Conservation (phyloP, 2,888 invertebrate genomes). For the Steinernema scapterisci region DNA sequence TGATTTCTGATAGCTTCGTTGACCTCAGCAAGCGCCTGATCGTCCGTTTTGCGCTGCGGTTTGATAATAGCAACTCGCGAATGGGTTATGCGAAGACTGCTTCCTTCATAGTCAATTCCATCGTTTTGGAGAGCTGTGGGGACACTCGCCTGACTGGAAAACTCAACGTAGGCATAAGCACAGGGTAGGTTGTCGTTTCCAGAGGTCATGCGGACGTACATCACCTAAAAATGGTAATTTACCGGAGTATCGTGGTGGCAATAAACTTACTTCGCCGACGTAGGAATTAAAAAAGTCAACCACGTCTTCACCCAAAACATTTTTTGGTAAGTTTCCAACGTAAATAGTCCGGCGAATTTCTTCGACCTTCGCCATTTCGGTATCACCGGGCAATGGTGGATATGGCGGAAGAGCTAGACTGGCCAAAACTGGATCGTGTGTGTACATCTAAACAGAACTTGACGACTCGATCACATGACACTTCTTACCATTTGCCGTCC, state of each 20-base stretch:
- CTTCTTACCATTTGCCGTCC: slow-evolving; percentile 58
- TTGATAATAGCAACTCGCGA: slow-evolving; percentile 84
- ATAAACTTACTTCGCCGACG: slow-evolving; percentile 65
- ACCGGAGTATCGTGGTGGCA: too few species aligned
- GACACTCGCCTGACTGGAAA: slow-evolving; percentile 87
- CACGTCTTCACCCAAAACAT: slow-evolving; percentile 78
- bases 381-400: slow-evolving; percentile 83
- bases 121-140: slow-evolving; percentile 82
- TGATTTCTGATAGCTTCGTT: slow-evolving; percentile 81
- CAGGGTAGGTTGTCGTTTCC: slow-evolving; percentile 76
- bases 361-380: slow-evolving; percentile 74
- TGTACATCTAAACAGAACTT: slow-evolving; percentile 74
- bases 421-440: slow-evolving; percentile 85
- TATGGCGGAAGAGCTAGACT: slow-evolving; percentile 81
- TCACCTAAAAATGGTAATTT: too few species aligned
- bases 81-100: slow-evolving; percentile 76
- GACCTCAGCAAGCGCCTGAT: slow-evolving; percentile 90
- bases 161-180: slow-evolving; percentile 84
- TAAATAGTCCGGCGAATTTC: slow-evolving; percentile 92
- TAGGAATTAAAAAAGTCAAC: slow-evolving; percentile 79
- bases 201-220: slow-evolving; percentile 84
- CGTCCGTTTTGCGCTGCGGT: slow-evolving; percentile 91
- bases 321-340: slow-evolving; percentile 77
- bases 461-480: neutral
- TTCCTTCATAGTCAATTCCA: slow-evolving; percentile 77